Evolutionary conservation across 2,113 vertebrate species (phyloP).

Genomic region (Pedetes capensis): DNA sequence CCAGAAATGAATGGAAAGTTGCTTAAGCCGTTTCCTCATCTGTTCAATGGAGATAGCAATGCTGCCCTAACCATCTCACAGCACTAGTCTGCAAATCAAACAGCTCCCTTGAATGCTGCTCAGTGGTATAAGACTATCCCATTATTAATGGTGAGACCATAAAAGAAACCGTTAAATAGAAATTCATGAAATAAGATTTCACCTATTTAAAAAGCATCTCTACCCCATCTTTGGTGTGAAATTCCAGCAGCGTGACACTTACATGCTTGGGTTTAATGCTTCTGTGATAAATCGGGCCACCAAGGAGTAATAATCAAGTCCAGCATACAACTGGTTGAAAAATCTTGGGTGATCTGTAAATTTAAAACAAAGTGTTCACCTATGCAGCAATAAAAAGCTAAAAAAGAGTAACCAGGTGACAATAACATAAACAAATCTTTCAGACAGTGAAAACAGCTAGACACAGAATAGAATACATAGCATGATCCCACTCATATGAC

Average conservation of each 20-base stretch:
- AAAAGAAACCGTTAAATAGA: neutral
- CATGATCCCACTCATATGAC: neutral
- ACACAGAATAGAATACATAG: neutral
- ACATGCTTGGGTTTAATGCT: slow-evolving; percentile 91
- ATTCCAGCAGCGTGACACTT: slow-evolving; percentile 78
- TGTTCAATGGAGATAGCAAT: neutral
- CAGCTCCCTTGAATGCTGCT: neutral
- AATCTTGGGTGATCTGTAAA: slow-evolving; percentile 89
- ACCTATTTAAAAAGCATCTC: neutral
- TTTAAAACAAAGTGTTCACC: slow-evolving; percentile 63
- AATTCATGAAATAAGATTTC: neutral
- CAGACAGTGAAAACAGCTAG: neutral
- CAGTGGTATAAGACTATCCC: neutral
- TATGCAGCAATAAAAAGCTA: neutral
- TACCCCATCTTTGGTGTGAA: neutral
- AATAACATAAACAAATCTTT: neutral
- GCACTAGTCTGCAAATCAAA: neutral
- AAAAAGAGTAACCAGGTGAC: neutral
- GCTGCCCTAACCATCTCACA: neutral
- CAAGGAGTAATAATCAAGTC: slow-evolving; percentile 90
- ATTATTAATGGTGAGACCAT: neutral
- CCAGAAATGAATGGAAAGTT: neutral
- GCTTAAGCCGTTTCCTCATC: neutral
- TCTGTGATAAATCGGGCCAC: slow-evolving; percentile 90
- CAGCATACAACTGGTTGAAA: slow-evolving; percentile 92